phyloP scores from a whole-genome alignment of 2,113 vertebrate species.

The Corydoras maculifer region DNA sequence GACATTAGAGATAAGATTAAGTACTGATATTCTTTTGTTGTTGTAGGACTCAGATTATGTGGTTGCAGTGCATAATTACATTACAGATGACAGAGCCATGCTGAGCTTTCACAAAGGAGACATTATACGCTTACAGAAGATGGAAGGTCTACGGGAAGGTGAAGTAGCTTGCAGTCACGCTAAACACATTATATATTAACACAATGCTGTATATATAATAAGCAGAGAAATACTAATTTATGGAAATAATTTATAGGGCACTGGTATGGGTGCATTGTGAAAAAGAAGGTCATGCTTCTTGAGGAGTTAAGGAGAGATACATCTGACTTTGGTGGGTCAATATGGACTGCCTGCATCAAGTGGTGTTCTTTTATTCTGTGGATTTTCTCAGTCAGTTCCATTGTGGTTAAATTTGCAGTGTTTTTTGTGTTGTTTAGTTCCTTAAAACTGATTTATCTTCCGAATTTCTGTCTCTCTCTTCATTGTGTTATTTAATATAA shows the following conservation, averaged over 20 bases:
- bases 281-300: slow-evolving; percentile 90
- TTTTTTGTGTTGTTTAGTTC: too few species aligned
- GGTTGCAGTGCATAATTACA: slow-evolving; percentile 84
- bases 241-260: slow-evolving; percentile 59
- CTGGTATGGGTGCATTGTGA: slow-evolving; percentile 85
- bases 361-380: not conserved
- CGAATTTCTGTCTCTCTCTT: too few species aligned
- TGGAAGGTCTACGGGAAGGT: slow-evolving; percentile 77
- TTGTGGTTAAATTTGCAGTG: too few species aligned
- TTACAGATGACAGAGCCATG: slow-evolving; percentile 66
- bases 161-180: slow-evolving; percentile 31
- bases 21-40: slow-evolving; percentile 15
- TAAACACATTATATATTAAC: not conserved
- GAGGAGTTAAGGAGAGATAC: slow-evolving; percentile 84
- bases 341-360: slow-evolving; percentile 24
- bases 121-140: slow-evolving; percentile 81
- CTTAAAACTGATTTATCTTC: too few species aligned
- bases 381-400: too few species aligned
- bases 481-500: too few species aligned
- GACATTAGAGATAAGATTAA: too few species aligned
- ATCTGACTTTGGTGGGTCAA: slow-evolving; percentile 83
- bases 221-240: too few species aligned
- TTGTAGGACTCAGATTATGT: slow-evolving; percentile 87
- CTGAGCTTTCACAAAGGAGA: slow-evolving; percentile 95
- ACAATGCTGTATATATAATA: too few species aligned